phyloP scores from a whole-genome alignment of 2,113 vertebrate species.

The Cyanoramphus novaezelandiae region DNA sequence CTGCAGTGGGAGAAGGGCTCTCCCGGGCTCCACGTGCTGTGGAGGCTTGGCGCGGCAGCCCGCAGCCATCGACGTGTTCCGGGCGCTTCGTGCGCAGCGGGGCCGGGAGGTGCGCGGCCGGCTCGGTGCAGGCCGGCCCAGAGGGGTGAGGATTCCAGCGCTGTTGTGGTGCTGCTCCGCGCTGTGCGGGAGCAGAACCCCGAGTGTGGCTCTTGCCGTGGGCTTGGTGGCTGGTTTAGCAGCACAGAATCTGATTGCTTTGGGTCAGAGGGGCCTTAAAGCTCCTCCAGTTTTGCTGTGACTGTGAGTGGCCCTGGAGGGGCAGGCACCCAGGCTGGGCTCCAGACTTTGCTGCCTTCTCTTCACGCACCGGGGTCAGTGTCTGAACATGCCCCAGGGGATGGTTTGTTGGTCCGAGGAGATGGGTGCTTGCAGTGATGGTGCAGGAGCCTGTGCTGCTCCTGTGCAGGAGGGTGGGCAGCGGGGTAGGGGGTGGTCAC shows the following conservation, averaged over 20 bases:
- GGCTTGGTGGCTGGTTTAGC: neutral
- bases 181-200: neutral
- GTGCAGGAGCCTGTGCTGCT: neutral
- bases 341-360: neutral
- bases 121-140: neutral
- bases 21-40: neutral
- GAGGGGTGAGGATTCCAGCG: neutral
- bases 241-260: neutral
- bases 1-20: neutral
- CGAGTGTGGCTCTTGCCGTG: fast-evolving
- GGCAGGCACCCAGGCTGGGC: neutral
- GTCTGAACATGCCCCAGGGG: fast-evolving
- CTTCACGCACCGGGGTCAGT: fast-evolving
- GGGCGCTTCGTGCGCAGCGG: neutral
- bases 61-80: fast-evolving
- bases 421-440: fast-evolving
- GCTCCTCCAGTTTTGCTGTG: neutral
- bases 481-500: neutral
- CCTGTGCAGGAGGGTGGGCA: fast-evolving
- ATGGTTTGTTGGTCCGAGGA: neutral
- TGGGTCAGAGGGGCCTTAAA: neutral
- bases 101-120: neutral
- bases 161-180: neutral
- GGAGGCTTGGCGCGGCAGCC: neutral
- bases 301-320: neutral